phyloP scores from a whole-genome alignment of 1,140 invertebrate genomes.

The Nephila pilipes region DNA sequence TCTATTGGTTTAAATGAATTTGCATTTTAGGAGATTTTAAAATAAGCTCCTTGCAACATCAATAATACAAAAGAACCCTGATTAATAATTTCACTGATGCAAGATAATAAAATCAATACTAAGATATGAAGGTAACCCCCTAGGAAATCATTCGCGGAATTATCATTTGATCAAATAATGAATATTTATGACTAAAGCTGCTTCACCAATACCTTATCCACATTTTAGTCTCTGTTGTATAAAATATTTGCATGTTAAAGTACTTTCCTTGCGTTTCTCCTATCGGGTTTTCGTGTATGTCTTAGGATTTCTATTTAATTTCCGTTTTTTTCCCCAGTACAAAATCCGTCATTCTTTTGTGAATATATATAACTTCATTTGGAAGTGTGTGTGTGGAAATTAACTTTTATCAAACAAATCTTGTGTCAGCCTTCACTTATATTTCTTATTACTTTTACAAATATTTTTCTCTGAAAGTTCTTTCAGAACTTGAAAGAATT shows the following conservation, averaged over 20 bases:
- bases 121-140: background rate
- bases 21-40: background rate
- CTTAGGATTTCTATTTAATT: background rate
- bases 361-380: constrained; percentile 39
- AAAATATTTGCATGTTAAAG: background rate
- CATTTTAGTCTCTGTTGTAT: background rate
- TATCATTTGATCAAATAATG: constrained; percentile 39
- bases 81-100: constrained; percentile 1
- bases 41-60: background rate
- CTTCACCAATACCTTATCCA: background rate
- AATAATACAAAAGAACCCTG: background rate
- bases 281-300: background rate
- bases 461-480: background rate
- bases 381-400: background rate
- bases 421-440: background rate
- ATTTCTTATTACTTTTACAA: background rate
- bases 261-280: background rate
- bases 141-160: constrained; percentile 46
- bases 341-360: background rate
- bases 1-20: background rate
- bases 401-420: background rate
- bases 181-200: constrained; percentile 15
- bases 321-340: background rate
- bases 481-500: background rate
- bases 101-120: constrained; percentile 5